A percentile compares a stretch with the other conserved stretches of the same genome.
Evolutionary conservation across 2,888 invertebrate species (phyloP).

Genomic region (Palloptera scutellata): DNA sequence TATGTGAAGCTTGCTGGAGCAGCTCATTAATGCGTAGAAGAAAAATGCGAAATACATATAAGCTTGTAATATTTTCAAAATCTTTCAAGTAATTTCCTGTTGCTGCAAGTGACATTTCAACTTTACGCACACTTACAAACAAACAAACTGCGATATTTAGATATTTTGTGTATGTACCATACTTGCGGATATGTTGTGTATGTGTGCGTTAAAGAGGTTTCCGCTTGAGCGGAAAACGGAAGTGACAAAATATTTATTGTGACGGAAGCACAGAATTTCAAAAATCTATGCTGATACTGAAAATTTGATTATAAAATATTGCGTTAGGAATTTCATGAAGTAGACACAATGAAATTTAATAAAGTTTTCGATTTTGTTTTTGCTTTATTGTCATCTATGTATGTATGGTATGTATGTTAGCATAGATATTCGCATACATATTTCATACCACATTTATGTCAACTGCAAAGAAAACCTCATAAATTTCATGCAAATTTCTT

Average conservation of each 20-base stretch:
- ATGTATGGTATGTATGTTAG: no score
- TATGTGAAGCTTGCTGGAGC: slow-evolving; percentile 6
- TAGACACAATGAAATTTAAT: no score
- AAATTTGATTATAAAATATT: slow-evolving; percentile 26
- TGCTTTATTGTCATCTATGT: no score
- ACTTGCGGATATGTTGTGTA: neutral
- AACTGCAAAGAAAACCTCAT: neutral
- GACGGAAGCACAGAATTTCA: slow-evolving; percentile 33
- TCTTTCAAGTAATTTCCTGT: slow-evolving; percentile 40
- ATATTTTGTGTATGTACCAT: slow-evolving; percentile 3
- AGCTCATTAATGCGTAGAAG: slow-evolving; percentile 8
- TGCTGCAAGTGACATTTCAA: slow-evolving; percentile 40
- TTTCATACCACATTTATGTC: slow-evolving; percentile 21
- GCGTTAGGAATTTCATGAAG: neutral
- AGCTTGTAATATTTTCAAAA: slow-evolving; percentile 34
- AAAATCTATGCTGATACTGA: slow-evolving; percentile 23
- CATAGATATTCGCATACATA: no score
- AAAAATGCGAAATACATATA: neutral
- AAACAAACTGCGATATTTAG: neutral
- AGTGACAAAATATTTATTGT: slow-evolving; percentile 38
- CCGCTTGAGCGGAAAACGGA: slow-evolving; percentile 36
- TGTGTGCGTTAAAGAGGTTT: neutral
- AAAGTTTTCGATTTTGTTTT: no score
- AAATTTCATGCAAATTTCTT: no score
- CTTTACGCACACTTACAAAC: slow-evolving; percentile 1